These are phyloP conservation scores for Eulemur coronatus DNA, from an alignment of 2,797 vertebrate species.

Conservation along the genomic window DNA sequence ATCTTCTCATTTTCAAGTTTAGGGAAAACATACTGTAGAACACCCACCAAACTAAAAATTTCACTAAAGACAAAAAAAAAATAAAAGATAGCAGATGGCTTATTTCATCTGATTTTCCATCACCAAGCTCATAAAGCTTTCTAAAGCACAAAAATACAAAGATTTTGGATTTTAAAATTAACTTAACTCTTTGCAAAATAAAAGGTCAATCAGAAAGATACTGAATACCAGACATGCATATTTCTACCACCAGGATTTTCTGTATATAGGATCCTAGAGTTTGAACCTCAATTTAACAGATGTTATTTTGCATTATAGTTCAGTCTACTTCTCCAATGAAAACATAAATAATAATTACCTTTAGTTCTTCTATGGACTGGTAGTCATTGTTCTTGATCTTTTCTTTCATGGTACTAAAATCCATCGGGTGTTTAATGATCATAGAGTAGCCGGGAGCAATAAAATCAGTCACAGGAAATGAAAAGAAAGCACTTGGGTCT, in stretches of 20 bases:
- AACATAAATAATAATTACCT: conserved; percentile 86
- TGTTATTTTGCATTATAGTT: not conserved
- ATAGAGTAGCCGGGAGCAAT: conserved; percentile 97
- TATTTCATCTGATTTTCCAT: not conserved
- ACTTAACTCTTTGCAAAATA: not conserved
- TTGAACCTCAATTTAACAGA: not conserved
- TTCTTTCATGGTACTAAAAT: conserved; percentile 98
- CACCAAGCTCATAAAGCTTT: conserved; percentile 27
- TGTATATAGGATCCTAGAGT: not conserved
- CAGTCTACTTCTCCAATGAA: conserved; percentile 18
- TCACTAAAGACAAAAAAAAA: conserved; percentile 10
- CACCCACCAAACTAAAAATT: not conserved
- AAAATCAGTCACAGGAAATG: conserved; percentile 98
- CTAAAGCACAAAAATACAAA: conserved; percentile 20
- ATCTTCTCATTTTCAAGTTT: conserved; percentile 14
- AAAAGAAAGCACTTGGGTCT: conserved; percentile 97
- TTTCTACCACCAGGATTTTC: conserved; percentile 35
- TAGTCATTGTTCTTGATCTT: conserved; percentile 95
- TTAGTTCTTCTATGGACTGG: conserved; percentile 95
- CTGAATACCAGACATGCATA: not conserved
- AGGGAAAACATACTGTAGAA: not conserved
- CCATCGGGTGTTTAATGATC: conserved; percentile 98
- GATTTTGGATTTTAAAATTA: not conserved
- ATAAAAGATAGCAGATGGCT: not conserved
- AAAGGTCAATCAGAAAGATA: conserved; percentile 56